Conservation (phyloP, 2,888 invertebrate genomes). For the Heliconius charithonia region DNA sequence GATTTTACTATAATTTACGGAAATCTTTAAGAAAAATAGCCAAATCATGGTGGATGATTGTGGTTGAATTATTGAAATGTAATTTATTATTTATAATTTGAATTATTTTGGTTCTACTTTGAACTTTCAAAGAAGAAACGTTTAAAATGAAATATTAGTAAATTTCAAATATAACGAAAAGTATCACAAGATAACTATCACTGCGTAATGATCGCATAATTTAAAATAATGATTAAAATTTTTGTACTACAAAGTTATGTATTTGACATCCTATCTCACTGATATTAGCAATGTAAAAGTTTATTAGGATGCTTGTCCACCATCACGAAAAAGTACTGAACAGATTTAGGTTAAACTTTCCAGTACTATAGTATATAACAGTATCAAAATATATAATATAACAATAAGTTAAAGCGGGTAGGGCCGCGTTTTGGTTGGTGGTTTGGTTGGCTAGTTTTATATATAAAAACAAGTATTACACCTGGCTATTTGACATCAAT, state of each 20-base stretch:
- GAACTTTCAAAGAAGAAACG: neutral
- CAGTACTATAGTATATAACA: neutral
- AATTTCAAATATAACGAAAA: neutral
- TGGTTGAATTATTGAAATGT: too few species aligned
- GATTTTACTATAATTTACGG: too few species aligned
- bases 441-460: too few species aligned
- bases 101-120: neutral
- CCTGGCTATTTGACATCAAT: conserved; percentile 63
- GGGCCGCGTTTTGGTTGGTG: too few species aligned
- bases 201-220: neutral
- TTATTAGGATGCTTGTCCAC: neutral
- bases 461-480: conserved; percentile 31
- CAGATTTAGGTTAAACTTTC: neutral
- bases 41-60: too few species aligned
- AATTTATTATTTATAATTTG: neutral
- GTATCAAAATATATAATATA: neutral
- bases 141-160: too few species aligned
- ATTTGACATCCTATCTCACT: neutral
- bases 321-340: neutral
- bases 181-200: neutral
- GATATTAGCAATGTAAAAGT: neutral
- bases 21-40: too few species aligned
- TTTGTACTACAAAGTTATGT: neutral
- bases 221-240: neutral
- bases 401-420: neutral